Percentiles rank a stretch among this genome's conserved stretches.
phyloP scores from a whole-genome alignment of 2,113 vertebrate species.

The Sturnus vulgaris region DNA sequence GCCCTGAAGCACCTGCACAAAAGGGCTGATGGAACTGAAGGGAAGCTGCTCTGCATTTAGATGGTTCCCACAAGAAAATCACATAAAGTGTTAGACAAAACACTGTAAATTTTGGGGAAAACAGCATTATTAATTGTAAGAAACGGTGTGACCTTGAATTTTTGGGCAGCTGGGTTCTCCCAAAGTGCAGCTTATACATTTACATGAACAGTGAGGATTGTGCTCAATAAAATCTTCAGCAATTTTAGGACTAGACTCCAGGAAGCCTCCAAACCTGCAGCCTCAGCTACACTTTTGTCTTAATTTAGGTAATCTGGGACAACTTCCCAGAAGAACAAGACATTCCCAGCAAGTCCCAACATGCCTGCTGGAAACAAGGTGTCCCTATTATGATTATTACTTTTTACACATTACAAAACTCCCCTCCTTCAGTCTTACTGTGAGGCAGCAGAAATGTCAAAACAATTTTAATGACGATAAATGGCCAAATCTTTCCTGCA shows the following conservation, averaged over 20 bases:
- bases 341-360: not conserved
- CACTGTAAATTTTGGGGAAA: not conserved
- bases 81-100: not conserved
- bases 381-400: not conserved
- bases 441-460: not conserved
- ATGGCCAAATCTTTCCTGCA: not conserved
- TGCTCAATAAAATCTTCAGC: not conserved
- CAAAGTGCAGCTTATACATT: rapidly evolving
- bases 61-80: not conserved
- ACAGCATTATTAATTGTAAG: not conserved
- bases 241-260: not conserved
- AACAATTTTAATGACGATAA: not conserved
- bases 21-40: not conserved
- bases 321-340: not conserved
- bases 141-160: not conserved
- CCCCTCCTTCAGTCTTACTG: not conserved
- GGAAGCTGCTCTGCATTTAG: not conserved
- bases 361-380: not conserved
- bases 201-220: not conserved
- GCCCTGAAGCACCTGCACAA: not conserved
- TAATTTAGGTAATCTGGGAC: conserved; percentile 2
- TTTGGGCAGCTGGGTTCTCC: not conserved
- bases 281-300: not conserved
- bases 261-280: not conserved
- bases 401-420: not conserved